Evolutionary conservation across 2,113 vertebrate species (phyloP), one percentile per base, ranked within the genome.

Genomic region (Clarias batrachus): DNA sequence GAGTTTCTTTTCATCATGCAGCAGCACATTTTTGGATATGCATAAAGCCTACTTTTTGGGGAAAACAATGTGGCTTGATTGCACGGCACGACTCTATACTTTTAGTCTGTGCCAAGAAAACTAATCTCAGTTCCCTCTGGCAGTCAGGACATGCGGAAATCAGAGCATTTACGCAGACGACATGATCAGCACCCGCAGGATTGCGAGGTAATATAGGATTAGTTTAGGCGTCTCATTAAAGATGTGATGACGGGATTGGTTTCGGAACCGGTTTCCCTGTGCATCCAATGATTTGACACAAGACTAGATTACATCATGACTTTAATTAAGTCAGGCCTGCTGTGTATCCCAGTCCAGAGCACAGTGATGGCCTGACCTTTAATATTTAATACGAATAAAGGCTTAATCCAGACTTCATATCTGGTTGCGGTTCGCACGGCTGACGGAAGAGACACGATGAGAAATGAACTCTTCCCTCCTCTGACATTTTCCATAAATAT

Each of bases 1-100:
- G 52, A 52, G 78, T 79, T 78, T 25, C 70, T 73, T 73, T 48
- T 73, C 19, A 59, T 74, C 41, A 48, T 62, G 57, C 73, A 12
- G 68, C 68, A 84, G 27, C 13, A 41, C 30, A 27, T 37, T 41
- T 41, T 52, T 62, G 48, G 52, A 85, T 41, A n/a, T 59, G n/a
- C 17, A 19, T 63, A 41, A 52, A 73, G 21, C 59, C 27, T 21
- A 65, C 52, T 63, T 23, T 23, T 16, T 16, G 11, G 10, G 48
- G 25, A 56, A 68, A 59, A 81, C 85, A 81, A 41, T 81, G 65
- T 71, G 63, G 52, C 10, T 37, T 68, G 76, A 86, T 80, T 80
- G 52, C 83, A 25, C 14, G 17, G 6, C 59, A 27, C 52, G 54
- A 14, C 56, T 71, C 30, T 41, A 48, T 70, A 70, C 56, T 21